Conservation (phyloP, 2,113 vertebrate species). For the Helogale parvula region DNA sequence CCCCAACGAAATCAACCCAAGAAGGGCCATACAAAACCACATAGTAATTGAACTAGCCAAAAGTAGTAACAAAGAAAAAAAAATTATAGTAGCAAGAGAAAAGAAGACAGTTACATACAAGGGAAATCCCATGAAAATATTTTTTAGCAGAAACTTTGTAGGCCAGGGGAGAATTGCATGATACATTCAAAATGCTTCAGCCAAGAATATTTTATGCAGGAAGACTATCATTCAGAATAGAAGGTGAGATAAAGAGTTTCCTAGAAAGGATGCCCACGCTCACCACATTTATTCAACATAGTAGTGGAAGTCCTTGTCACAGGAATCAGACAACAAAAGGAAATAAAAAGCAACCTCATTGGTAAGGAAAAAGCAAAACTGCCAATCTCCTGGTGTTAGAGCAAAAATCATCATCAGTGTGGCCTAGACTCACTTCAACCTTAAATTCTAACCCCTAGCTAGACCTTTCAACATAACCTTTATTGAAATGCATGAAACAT, state of each 20-base stretch:
- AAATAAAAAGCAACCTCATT: neutral
- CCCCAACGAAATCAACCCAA: too few relatives aligned
- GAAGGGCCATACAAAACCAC: too few relatives aligned
- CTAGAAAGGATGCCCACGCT: neutral
- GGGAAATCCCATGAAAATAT: neutral
- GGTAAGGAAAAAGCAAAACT: neutral
- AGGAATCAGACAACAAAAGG: neutral
- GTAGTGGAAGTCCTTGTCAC: neutral
- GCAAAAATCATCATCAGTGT: neutral
- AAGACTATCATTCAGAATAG: neutral
- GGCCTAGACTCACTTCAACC: neutral
- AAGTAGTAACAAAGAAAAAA: neutral
- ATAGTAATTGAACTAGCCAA: neutral
- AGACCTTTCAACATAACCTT: neutral
- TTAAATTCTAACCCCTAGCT: neutral
- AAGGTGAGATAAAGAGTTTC: neutral
- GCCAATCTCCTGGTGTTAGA: neutral
- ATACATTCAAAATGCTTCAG: neutral
- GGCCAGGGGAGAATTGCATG: neutral
- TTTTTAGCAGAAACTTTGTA: neutral
- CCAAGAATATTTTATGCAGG: neutral
- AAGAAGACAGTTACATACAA: neutral
- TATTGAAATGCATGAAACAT: neutral
- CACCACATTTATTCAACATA: neutral
- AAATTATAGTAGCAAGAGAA: neutral